These are phyloP conservation scores for Daubentonia madagascariensis DNA, from an alignment of 2,113 vertebrate genomes.

Conservation along the genomic window DNA sequence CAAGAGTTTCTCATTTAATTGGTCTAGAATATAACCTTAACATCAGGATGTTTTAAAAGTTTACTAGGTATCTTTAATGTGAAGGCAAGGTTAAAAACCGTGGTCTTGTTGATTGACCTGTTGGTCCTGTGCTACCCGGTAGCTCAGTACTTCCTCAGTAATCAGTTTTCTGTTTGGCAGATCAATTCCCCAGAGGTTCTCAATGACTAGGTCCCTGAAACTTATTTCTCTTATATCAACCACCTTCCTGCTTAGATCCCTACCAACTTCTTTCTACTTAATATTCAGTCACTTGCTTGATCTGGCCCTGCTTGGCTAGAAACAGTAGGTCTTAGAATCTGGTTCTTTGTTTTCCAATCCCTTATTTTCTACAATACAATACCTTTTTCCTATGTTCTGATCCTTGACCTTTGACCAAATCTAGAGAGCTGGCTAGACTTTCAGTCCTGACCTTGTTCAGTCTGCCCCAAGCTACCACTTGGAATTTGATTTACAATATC, in stretches of 20 bases:
- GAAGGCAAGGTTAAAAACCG: not conserved
- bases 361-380: not conserved
- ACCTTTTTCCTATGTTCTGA: not conserved
- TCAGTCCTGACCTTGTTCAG: not conserved
- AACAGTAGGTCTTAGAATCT: not conserved
- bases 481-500: not conserved
- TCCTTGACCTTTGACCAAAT: not conserved
- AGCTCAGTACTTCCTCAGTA: not conserved
- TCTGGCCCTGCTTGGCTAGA: not conserved
- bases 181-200: not conserved
- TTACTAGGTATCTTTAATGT: not conserved
- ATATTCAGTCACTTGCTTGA: not conserved
- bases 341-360: not conserved
- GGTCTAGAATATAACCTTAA: not conserved
- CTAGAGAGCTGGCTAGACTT: not conserved
- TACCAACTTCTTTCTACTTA: not conserved
- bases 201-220: not conserved
- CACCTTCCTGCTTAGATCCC: not conserved
- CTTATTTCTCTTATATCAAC: not conserved
- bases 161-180: not conserved
- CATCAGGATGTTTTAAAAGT: not conserved
- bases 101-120: not conserved
- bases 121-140: not conserved
- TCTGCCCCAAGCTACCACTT: not conserved
- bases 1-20: not conserved